Percentiles rank a stretch among this genome's conserved stretches.
These are phyloP conservation scores for Ferrisia virgata DNA, from an alignment of 2,888 invertebrate species.

Conservation along the genomic window DNA sequence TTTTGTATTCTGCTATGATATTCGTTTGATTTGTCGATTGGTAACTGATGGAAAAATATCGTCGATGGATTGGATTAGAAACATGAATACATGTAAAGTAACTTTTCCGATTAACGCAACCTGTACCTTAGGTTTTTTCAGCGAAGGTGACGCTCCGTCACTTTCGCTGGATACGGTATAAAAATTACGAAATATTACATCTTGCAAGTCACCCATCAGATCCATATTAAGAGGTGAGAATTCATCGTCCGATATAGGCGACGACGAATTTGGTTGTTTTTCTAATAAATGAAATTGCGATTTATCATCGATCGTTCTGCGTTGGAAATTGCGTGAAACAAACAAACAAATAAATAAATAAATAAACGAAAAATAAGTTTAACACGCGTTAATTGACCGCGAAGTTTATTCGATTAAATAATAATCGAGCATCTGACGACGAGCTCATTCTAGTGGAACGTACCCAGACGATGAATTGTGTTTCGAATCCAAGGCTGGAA, in stretches of 20 bases:
- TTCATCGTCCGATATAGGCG: slow-evolving; percentile 34
- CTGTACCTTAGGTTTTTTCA: not conserved
- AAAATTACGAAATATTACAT: slow-evolving; percentile 56
- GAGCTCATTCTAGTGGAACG: not conserved
- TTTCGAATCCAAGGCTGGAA: slow-evolving; percentile 36
- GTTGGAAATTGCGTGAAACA: too few species aligned
- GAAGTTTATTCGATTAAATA: not conserved
- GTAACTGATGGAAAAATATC: not conserved
- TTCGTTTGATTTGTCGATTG: not conserved
- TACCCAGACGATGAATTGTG: slow-evolving; percentile 35
- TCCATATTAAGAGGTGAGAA: slow-evolving; percentile 59
- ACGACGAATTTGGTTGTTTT: not conserved
- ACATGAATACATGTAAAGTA: not conserved
- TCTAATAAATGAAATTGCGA: slow-evolving; percentile 37
- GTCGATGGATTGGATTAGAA: not conserved
- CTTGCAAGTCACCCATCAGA: slow-evolving; percentile 66
- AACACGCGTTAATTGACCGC: not conserved
- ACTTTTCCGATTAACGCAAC: too few species aligned
- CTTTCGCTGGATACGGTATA: slow-evolving; percentile 27
- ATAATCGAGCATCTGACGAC: too few species aligned
- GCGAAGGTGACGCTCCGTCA: not conserved
- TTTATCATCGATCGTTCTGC: slow-evolving; percentile 31
- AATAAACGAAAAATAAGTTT: too few species aligned
- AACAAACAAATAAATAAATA: not conserved
- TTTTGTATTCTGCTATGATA: not conserved